Conservation (phyloP, 1,140 invertebrate species). For the Drosophila mojavensis region DNA sequence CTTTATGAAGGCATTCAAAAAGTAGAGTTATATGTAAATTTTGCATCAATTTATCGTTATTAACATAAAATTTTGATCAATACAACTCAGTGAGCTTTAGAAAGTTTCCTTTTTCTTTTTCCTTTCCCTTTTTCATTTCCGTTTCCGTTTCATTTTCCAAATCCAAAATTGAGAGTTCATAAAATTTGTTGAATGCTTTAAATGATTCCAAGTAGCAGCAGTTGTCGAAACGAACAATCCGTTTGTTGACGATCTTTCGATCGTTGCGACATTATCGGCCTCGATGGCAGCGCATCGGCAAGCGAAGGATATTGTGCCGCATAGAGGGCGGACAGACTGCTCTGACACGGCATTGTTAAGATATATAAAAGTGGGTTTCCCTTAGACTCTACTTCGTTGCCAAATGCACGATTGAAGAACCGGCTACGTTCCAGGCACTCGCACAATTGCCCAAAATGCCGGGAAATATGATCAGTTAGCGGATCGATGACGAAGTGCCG, state of each 20-base stretch:
- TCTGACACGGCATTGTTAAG: neutral
- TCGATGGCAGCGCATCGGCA: neutral
- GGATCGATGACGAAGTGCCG: neutral
- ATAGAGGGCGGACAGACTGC: neutral
- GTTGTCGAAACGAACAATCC: neutral
- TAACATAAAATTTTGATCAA: no score
- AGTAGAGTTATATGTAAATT: no score
- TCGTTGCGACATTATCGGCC: neutral
- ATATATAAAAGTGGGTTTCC: neutral
- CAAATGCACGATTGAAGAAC: no score
- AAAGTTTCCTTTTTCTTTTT: no score
- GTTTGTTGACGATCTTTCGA: neutral
- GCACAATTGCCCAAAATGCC: neutral
- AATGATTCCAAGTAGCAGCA: neutral
- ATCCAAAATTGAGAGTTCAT: no score
- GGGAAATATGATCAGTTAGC: neutral
- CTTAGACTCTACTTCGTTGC: neutral
- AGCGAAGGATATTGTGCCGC: neutral
- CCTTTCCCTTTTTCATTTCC: no score
- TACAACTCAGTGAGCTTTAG: no score
- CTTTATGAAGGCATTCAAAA: no score
- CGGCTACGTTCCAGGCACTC: no score
- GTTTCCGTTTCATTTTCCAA: no score
- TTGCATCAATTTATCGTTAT: no score
- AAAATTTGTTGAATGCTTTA: no score